Percentiles rank a stretch among this genome's conserved stretches.
phyloP scores from a whole-genome alignment of 2,113 vertebrate genomes.

The Megaceryle torquata region DNA sequence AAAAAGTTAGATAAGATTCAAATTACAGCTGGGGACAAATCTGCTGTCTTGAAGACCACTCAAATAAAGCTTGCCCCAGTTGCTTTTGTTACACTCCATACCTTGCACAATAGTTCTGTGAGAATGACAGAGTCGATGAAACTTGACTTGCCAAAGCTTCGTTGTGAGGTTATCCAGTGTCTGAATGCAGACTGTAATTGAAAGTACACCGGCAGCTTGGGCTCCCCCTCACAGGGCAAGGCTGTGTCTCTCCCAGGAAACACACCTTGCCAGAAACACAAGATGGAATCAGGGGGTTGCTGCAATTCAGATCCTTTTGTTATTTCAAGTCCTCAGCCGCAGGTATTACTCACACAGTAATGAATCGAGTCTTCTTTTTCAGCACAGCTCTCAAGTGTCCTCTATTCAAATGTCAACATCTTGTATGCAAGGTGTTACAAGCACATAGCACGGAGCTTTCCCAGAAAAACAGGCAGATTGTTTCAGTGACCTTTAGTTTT shows the following conservation, averaged over 20 bases:
- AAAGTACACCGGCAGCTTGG: not conserved
- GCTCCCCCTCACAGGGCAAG: not conserved
- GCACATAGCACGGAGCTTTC: not conserved
- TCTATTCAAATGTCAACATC: conserved; percentile 67
- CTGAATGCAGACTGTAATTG: not conserved
- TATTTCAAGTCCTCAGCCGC: not conserved
- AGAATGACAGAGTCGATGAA: not conserved
- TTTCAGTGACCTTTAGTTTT: conserved; percentile 51
- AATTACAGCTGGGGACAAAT: not conserved
- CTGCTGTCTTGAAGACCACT: not conserved
- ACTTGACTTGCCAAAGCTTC: not conserved
- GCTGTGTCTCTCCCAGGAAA: not conserved
- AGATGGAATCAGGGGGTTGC: not conserved
- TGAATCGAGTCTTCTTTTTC: conserved; percentile 2
- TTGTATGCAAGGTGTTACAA: conserved; percentile 61
- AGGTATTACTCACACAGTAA: not conserved
- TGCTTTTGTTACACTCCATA: not conserved
- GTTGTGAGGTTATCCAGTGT: not conserved
- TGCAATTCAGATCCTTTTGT: not conserved
- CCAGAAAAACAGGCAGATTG: conserved; percentile 56
- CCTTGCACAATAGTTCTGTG: not conserved
- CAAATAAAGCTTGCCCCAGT: not conserved
- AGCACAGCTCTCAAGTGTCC: conserved; percentile 37
- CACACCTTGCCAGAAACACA: not conserved
- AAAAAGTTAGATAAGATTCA: not conserved